Percentiles rank a stretch among this genome's conserved stretches.
Evolutionary conservation across 30 jellyfish, hydroid and myxozoan genomes (phyloP).

Genomic region (Hydractinia echinata): DNA sequence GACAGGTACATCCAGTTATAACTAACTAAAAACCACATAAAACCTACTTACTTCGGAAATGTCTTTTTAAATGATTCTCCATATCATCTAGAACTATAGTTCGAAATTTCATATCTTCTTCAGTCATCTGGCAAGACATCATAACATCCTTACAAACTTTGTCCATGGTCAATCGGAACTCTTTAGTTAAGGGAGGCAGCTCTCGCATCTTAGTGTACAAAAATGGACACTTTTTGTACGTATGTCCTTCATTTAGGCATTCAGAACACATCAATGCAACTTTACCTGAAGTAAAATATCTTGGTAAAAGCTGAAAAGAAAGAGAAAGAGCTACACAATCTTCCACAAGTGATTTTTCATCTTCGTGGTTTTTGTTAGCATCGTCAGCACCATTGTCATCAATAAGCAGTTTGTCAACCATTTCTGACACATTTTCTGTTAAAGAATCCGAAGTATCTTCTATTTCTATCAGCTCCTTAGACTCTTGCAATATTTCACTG

Average conservation of each 20-base stretch:
- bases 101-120: slow-evolving; percentile 30
- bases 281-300: neutral
- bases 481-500: neutral
- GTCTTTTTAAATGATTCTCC: slow-evolving; percentile 5
- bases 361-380: neutral
- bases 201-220: slow-evolving; percentile 13
- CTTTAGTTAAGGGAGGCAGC: slow-evolving; percentile 16
- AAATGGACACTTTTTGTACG: slow-evolving; percentile 30
- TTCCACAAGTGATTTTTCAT: neutral
- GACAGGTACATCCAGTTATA: too few relatives aligned
- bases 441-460: too few relatives aligned
- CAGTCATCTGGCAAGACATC: slow-evolving; percentile 31
- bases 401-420: neutral
- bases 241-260: slow-evolving; percentile 45
- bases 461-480: too few relatives aligned
- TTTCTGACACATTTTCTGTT: neutral
- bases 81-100: neutral
- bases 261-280: slow-evolving; percentile 40
- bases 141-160: slow-evolving; percentile 29
- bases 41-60: neutral
- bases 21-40: too few relatives aligned
- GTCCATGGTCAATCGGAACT: neutral
- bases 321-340: too few relatives aligned
- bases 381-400: neutral
- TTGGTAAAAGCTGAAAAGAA: too few relatives aligned